Base-by-base conservation (phyloP, 1,140 invertebrate species). In the Atta cephalotes region DNA sequence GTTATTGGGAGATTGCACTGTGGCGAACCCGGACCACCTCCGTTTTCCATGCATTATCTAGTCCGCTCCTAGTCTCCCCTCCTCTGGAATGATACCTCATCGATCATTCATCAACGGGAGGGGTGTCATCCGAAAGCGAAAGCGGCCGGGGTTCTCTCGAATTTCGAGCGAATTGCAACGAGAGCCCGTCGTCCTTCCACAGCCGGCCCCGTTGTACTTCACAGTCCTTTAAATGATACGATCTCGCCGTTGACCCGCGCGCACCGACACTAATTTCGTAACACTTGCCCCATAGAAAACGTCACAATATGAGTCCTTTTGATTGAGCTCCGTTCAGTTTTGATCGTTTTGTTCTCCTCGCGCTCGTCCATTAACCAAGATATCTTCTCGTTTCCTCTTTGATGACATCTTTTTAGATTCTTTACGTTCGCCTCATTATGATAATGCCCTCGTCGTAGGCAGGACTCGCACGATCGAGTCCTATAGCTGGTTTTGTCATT, bases 401-500 rank as follows among this genome's bases (percentile, higher is more conserved):
- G 65, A 79, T 87, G 63, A 86, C 62, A 31, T 14, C 70, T 49
- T 60, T 66, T 62, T 90, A 62, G 76, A 87, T 63, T 87, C 49
- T 87, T 87, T 56, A 65, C 87, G 76, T 88, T 79, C 86, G 80
- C 85, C 87, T 84, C 72, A 91, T 87, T 91, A 92, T 86, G 87
- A 93, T 95, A 95, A 95, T 95, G 94, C 94, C 95, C 95, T 94
- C 93, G 92, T 92, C 85, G 90, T 95, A 95, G 94, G 95, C 94
- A 95, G 94, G 94, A 95, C 92, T 92, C 93, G 39, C 72, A 78
- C 81, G 81, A 74, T 87, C 94, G 93, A 95, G 95, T 95, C 94
- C 94, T 95, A 94, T 95, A 92, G 94, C 93, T 95, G 95, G 95
- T 92, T 94, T 94, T 78, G 89, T 92, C 72, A 89, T 90, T 93